Percentiles rank a stretch among this genome's conserved stretches.
Conservation (phyloP, 2,113 vertebrate species). For the Etia nguti region DNA sequence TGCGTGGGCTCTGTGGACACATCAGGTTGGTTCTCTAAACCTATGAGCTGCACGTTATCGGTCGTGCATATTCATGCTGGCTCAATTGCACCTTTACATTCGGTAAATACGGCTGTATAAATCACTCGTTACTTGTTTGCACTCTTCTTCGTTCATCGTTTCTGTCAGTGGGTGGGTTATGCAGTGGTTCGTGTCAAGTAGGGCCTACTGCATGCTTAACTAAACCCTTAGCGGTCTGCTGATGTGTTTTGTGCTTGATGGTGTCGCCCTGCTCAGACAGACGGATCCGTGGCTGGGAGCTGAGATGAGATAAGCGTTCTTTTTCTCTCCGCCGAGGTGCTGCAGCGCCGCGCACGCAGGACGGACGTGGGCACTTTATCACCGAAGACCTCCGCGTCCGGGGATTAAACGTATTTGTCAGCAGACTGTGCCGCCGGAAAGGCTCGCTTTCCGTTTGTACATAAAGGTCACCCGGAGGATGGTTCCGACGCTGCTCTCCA, state of each 20-base stretch:
- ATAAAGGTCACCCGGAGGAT: not conserved
- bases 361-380: not conserved
- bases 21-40: not conserved
- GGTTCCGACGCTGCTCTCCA: conserved; percentile 14
- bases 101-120: not conserved
- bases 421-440: not conserved
- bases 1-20: not conserved
- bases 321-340: conserved; percentile 23
- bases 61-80: not conserved
- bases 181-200: not conserved
- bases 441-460: not conserved
- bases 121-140: not conserved
- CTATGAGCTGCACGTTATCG: not conserved
- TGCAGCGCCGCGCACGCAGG: conserved; percentile 14
- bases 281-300: conserved; percentile 39
- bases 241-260: conserved; percentile 11
- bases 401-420: not conserved
- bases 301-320: conserved; percentile 57
- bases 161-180: not conserved
- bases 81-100: accelerated
- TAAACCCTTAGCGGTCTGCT: not conserved
- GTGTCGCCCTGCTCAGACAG: conserved; percentile 39
- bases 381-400: not conserved
- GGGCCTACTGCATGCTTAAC: not conserved
- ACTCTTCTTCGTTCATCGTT: not conserved